Evolutionary conservation across 2,113 vertebrate genomes (phyloP).

Genomic region (Passer montanus): DNA sequence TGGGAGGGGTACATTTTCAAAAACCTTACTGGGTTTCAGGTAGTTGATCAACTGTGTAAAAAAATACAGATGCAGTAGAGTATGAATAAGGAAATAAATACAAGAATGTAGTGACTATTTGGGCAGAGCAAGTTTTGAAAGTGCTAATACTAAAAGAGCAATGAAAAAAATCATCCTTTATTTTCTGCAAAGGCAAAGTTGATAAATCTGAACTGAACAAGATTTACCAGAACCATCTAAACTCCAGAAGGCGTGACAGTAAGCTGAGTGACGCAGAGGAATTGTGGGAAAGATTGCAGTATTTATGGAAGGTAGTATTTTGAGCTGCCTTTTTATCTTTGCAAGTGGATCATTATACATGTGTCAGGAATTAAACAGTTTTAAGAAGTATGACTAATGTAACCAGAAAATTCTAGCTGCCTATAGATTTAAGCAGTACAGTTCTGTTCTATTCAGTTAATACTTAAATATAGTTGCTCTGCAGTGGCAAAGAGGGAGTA

Average conservation of each 20-base stretch:
- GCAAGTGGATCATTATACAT: constrained; percentile 43
- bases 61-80: background rate
- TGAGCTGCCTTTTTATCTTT: constrained; percentile 65
- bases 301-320: constrained; percentile 90
- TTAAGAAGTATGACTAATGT: constrained; percentile 44
- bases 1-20: background rate
- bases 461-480: background rate
- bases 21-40: background rate
- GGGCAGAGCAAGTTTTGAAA: background rate
- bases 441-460: constrained; percentile 14
- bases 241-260: constrained; percentile 36
- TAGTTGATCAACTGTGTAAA: background rate
- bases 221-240: constrained; percentile 78
- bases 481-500: background rate
- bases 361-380: constrained; percentile 37
- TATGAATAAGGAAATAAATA: background rate
- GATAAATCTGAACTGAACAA: constrained; percentile 80
- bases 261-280: constrained; percentile 63
- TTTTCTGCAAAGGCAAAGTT: constrained; percentile 86
- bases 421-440: background rate
- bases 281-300: constrained; percentile 80
- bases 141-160: background rate
- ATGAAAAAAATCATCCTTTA: constrained; percentile 8
- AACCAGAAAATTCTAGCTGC: constrained; percentile 30
- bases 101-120: background rate